Conservation (phyloP, 1,140 invertebrate genomes). For the Goniozus legneri region DNA sequence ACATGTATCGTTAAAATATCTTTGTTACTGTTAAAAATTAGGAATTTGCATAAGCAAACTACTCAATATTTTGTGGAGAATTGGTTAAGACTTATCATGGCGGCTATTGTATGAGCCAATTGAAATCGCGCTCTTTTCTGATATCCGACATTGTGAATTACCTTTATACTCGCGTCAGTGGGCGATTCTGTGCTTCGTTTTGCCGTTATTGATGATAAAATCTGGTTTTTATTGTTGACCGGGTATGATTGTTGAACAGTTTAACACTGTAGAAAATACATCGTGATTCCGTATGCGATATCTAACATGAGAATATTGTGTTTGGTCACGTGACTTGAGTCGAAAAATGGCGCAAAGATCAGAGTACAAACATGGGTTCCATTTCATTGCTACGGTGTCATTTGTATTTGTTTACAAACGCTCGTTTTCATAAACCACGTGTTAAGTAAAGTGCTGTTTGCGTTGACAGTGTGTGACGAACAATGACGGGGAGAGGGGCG, state of each 20-base stretch:
- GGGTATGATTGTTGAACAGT: conserved; percentile 11
- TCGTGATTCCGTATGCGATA: conserved; percentile 13
- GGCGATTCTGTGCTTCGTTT: conserved; percentile 37
- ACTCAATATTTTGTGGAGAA: no score
- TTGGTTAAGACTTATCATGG: conserved; percentile 28
- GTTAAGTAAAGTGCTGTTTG: conserved; percentile 31
- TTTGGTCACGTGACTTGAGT: conserved; percentile 60
- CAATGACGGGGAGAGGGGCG: conserved; percentile 78
- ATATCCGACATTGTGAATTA: conserved; percentile 6
- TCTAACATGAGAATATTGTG: conserved; percentile 44
- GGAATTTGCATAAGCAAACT: no score
- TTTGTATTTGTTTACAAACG: conserved; percentile 63
- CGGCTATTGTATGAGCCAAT: conserved; percentile 34
- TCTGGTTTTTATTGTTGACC: conserved; percentile 9
- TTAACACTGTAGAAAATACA: no score
- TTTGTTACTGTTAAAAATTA: no score
- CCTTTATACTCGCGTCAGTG: conserved; percentile 27
- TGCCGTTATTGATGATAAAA: conserved; percentile 21
- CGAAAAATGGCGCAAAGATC: conserved; percentile 62
- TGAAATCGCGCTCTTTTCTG: conserved; percentile 22
- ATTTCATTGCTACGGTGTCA: conserved; percentile 58
- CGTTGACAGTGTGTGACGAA: conserved; percentile 28
- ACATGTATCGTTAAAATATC: no score
- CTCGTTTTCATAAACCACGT: conserved; percentile 58
- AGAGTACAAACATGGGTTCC: conserved; percentile 56